Evolutionary conservation across 2,797 vertebrate genomes (phyloP).

Genomic region (Chelmon rostratus): DNA sequence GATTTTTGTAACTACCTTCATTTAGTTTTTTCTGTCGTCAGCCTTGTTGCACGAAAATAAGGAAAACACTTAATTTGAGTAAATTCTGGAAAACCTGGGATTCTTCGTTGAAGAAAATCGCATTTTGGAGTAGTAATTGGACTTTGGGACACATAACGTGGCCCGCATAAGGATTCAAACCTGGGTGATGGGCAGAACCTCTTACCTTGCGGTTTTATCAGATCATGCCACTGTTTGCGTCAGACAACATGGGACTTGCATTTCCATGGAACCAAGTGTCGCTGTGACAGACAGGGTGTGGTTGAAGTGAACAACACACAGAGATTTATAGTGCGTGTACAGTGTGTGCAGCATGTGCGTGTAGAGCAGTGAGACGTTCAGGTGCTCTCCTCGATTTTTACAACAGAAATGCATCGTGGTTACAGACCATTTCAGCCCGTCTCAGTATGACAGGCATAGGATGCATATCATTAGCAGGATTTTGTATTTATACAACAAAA

Average conservation of each 20-base stretch:
- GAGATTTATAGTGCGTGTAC: no score
- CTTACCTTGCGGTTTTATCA: background rate
- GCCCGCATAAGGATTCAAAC: background rate
- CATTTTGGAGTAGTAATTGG: background rate
- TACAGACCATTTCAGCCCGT: background rate
- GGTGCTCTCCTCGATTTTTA: background rate
- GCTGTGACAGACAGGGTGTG: background rate
- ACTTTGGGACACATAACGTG: background rate
- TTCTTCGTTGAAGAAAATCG: background rate
- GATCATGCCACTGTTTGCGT: background rate
- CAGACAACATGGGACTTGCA: background rate
- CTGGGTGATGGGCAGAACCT: background rate
- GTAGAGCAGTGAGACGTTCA: background rate
- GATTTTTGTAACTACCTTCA: no score
- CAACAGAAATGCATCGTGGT: background rate
- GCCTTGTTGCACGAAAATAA: background rate
- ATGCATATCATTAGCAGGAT: no score
- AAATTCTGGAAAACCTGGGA: background rate
- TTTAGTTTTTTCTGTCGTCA: background rate
- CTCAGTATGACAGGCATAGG: background rate
- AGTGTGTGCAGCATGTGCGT: background rate
- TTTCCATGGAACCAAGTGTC: constrained; percentile 2
- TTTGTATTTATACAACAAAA: background rate
- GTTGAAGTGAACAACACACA: background rate
- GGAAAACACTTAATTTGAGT: background rate